phyloP scores from a whole-genome alignment of 1,140 invertebrate genomes.

The Diachasmimorpha longicaudata region DNA sequence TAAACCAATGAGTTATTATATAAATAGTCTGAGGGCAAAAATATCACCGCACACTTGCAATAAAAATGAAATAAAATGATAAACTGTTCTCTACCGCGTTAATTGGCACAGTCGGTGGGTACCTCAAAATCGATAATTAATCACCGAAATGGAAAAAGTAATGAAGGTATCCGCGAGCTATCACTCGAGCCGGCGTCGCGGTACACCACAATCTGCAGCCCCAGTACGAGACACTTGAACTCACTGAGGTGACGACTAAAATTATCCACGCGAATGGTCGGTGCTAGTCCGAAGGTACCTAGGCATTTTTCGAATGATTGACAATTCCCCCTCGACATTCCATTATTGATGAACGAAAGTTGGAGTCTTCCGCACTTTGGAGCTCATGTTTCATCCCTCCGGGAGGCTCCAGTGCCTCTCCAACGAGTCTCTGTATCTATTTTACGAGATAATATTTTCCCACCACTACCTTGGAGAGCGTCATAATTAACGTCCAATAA shows the following conservation, averaged over 20 bases:
- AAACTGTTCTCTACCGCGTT: too few relatives aligned
- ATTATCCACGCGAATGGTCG: neutral
- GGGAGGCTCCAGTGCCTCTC: too few relatives aligned
- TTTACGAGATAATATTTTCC: too few relatives aligned
- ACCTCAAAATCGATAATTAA: neutral
- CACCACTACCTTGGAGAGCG: too few relatives aligned
- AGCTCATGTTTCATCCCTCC: too few relatives aligned
- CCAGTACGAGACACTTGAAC: neutral
- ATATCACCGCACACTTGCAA: too few relatives aligned
- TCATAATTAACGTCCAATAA: conserved; percentile 8
- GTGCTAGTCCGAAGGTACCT: neutral
- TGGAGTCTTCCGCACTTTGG: too few relatives aligned
- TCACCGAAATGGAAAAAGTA: neutral
- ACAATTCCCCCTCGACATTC: neutral
- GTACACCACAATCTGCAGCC: neutral
- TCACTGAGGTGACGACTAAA: neutral
- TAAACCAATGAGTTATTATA: too few relatives aligned
- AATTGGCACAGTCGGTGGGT: too few relatives aligned
- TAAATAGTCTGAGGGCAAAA: too few relatives aligned
- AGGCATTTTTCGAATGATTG: neutral
- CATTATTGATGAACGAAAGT: neutral
- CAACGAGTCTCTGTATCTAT: too few relatives aligned
- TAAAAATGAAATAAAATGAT: too few relatives aligned
- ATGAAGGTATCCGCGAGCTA: neutral
- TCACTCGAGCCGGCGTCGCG: neutral